Evolutionary conservation across 2,797 vertebrate species (phyloP), one percentile per base, ranked within the genome.

Genomic region (Ctenopoma kingsleyae): DNA sequence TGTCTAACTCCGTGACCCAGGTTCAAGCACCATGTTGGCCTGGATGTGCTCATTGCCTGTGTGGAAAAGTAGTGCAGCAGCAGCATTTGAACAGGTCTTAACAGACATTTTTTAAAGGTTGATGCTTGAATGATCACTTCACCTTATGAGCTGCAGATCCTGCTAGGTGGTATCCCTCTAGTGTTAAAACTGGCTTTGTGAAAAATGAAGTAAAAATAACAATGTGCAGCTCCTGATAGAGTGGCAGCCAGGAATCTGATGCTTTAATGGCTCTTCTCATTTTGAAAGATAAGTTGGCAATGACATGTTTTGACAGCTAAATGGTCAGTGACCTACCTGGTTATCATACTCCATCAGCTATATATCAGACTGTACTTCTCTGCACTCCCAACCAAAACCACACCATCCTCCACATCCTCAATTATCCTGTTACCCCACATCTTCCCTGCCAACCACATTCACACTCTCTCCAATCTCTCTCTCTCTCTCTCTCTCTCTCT

Each of bases 191-290:
- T 25, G 41, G 2, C 13, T 35, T 5, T 27, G 49, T 40, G 13
- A 71, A 58, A 66, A 13, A 12, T 12, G 0, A 25, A 49, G 57
- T 30, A 58, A 16, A 20, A 47, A 38, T 43, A 47, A 38, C 10
- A 30, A 40, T 50, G 74, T 3, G 2, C 25, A 46, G 67, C 46
- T 51, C 58, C 65, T 66, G 61, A 81, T 79, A 59, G 71, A 76
- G 51, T 70, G 48, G 17, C 38, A 38, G n/a, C 20, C 36, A 40
- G 1, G 17, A 72, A 20, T 69, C 25, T 16, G 7, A 52, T 43
- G 47, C 32, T 75, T 74, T 44, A 68, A 23, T 65, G 44, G 59
- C 43, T 78, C 17, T 10, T 36, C 59, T 74, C 19, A 59, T 52
- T 70, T 27, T 64, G 0, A 73, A 61, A 67, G 62, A 77, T 64